These are phyloP conservation scores for Podarcis muralis DNA, from an alignment of 2,113 vertebrate species.

Conservation along the genomic window DNA sequence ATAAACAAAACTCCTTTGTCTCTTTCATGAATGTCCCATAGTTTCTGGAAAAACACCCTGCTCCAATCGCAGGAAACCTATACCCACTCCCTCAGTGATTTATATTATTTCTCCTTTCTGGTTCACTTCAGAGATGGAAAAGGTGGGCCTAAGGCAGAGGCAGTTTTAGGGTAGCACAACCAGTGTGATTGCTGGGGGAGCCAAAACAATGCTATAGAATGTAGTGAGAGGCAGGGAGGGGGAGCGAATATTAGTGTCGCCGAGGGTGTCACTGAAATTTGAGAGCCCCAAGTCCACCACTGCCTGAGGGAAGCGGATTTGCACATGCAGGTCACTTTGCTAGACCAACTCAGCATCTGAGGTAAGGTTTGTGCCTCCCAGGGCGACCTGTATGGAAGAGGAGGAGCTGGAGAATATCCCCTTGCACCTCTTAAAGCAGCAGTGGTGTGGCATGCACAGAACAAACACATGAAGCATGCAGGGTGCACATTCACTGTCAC, in stretches of 20 bases:
- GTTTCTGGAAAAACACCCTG: conserved; percentile 45
- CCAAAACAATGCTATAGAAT: too few species aligned
- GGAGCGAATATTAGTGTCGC: too few species aligned
- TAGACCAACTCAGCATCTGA: neutral
- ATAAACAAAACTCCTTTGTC: conserved; percentile 35
- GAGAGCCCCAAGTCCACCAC: too few species aligned
- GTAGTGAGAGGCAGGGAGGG: too few species aligned
- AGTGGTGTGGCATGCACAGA: neutral
- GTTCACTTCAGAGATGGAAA: neutral
- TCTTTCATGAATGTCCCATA: conserved; percentile 8
- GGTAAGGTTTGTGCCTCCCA: neutral
- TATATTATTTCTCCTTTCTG: conserved; percentile 26
- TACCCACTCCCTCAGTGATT: neutral
- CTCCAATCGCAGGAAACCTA: conserved; percentile 29
- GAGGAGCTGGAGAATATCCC: neutral
- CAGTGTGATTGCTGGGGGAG: too few species aligned
- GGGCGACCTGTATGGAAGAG: too few species aligned
- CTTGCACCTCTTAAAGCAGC: neutral
- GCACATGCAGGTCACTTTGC: neutral
- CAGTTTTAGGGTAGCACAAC: too few species aligned
- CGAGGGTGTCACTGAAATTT: too few species aligned
- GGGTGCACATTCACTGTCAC: neutral
- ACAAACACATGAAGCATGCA: neutral
- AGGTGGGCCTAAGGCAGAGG: neutral
- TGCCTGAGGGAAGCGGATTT: neutral